Evolutionary conservation across 2,888 invertebrate genomes (phyloP), one percentile per base, ranked within the genome.

Genomic region (Epinotia bilunana): DNA sequence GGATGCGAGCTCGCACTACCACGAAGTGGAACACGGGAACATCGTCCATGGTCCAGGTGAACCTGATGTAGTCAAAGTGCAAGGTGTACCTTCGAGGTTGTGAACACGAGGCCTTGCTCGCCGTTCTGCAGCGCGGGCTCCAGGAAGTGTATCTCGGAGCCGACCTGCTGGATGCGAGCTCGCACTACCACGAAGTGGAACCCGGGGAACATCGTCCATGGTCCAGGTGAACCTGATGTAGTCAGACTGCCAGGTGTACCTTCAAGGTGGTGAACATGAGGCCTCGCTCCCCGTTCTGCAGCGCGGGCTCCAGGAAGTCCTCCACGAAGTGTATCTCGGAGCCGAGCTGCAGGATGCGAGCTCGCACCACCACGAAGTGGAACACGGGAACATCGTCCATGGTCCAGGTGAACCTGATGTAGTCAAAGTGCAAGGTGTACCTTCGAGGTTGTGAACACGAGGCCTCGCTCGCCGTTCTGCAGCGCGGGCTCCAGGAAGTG

Each of bases 311-410:
- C 89, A 97, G 95, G 84, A 98, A 96, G 88, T 98, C 97, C 82
- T 97, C 96, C 49, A 97, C 96, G 85, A 97, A 96, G 87, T 97
- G 96, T 84, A 98, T 96, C 90, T 98, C 98, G 0, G 97, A 97
- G 60, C 97, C 97, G 53, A 98, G 95, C 87, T 97, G 97, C 76
- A 97, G 94, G 79, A 98, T 96, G 76, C 97, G 93, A 16, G 97
- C 96, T 70, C 98, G 94, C 0, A 98, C 96, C 57, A 98, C 97
- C 68, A 98, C 97, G 90, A 96, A 97, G 87, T 97, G 96, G 89
- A 98, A 97, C 58, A 97, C 96, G 0, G 98, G 89, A 97, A 97
- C 80, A 98, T 97, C 97, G 87, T 98, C 97, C 97, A 97, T 97
- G 79, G 96, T 96, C 97, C 97, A 97, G 46, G 33, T 33, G 33